These are phyloP conservation scores for Peromyscus nudipes DNA, from an alignment of 2,797 vertebrate species.

Conservation along the genomic window DNA sequence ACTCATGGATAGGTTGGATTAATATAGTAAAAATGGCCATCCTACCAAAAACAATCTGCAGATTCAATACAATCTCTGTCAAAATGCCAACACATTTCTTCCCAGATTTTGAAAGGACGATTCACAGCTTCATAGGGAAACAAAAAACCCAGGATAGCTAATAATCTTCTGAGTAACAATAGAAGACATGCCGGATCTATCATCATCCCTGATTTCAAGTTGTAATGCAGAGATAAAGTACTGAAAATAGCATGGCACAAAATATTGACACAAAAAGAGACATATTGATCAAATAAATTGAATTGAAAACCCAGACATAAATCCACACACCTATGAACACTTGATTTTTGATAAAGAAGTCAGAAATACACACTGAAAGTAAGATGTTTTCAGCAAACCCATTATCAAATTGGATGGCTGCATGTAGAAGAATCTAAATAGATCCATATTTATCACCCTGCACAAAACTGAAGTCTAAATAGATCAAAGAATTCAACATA, in stretches of 20 bases:
- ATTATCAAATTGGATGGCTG: not conserved
- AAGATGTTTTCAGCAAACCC: not conserved
- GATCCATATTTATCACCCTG: not conserved
- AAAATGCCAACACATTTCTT: not conserved
- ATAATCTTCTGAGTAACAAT: not conserved
- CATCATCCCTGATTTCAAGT: not conserved
- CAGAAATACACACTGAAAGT: not conserved
- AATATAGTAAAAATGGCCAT: no score
- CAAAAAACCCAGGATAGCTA: not conserved
- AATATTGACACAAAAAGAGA: not conserved
- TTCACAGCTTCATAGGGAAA: not conserved
- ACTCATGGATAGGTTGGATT: no score
- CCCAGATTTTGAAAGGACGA: not conserved
- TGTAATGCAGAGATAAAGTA: not conserved
- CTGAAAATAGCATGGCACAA: not conserved
- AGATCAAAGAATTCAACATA: not conserved
- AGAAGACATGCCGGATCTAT: not conserved
- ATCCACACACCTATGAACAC: not conserved
- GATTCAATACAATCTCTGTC: no score
- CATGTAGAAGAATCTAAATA: not conserved
- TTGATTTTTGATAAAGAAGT: not conserved
- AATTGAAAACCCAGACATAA: not conserved
- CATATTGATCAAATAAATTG: not conserved
- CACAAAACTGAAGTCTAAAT: not conserved
- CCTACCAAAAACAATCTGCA: no score